Evolutionary conservation across 2,797 vertebrate genomes (phyloP).

Genomic region (Margarornis squamiger): DNA sequence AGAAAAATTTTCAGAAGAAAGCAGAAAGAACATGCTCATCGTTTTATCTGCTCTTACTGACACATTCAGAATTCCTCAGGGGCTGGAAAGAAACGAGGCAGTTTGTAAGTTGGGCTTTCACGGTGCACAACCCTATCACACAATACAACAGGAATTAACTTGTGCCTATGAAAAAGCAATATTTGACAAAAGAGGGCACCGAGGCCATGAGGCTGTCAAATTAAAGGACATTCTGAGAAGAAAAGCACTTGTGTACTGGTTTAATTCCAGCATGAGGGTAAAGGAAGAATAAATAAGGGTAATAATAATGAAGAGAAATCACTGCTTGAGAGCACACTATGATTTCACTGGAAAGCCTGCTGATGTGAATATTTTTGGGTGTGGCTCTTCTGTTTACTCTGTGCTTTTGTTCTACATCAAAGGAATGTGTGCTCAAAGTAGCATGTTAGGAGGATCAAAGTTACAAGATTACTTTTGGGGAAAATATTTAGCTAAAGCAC

Average conservation of each 20-base stretch:
- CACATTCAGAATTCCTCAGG: constrained; percentile 35
- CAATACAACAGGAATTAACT: constrained; percentile 7
- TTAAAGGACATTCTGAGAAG: not conserved
- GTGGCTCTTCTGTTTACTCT: not conserved
- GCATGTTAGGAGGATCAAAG: not conserved
- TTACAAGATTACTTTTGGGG: not conserved
- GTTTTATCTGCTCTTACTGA: constrained; percentile 43
- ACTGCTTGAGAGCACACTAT: not conserved
- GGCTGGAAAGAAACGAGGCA: not conserved
- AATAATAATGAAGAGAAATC: not conserved
- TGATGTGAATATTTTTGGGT: not conserved
- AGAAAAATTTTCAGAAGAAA: not conserved
- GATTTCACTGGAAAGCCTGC: not conserved
- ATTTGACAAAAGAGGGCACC: constrained; percentile 29
- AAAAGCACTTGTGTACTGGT: not conserved
- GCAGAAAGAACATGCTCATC: not conserved
- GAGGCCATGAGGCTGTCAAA: constrained; percentile 13
- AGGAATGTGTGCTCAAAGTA: not conserved
- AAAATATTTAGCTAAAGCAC: not conserved
- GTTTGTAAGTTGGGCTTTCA: constrained; percentile 12
- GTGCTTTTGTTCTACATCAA: not conserved
- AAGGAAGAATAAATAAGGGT: constrained; percentile 13
- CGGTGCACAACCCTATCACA: not conserved
- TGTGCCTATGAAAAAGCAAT: constrained; percentile 39
- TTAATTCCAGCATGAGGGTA: constrained; percentile 18